phyloP scores from a whole-genome alignment of 2,113 vertebrate genomes.

The Hippocampus mohnikei region DNA sequence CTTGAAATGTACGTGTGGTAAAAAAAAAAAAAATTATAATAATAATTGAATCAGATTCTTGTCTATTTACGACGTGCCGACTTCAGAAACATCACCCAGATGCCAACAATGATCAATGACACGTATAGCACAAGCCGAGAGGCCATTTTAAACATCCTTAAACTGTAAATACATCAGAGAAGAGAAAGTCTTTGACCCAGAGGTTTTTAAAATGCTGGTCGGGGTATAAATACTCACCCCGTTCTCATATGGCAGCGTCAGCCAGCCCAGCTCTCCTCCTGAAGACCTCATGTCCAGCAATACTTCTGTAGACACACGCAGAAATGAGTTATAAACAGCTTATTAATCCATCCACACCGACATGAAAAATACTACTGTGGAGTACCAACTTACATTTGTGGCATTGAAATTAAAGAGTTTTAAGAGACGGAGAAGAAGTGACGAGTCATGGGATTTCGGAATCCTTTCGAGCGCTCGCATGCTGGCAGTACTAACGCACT shows the following conservation, averaged over 20 bases:
- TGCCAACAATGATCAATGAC: slow-evolving; percentile 20
- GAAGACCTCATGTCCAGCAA: slow-evolving; percentile 87
- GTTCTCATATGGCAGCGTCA: slow-evolving; percentile 83
- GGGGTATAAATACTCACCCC: slow-evolving; percentile 80
- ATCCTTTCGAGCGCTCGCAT: not conserved
- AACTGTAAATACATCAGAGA: not conserved
- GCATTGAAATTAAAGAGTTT: slow-evolving; percentile 4
- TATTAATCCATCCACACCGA: slow-evolving; percentile 1
- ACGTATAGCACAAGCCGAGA: not conserved
- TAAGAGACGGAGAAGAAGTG: not conserved
- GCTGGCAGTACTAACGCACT: not conserved
- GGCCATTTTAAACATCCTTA: slow-evolving; percentile 18
- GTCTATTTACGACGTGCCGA: not conserved
- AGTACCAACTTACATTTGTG: not conserved
- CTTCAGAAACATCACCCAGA: slow-evolving; percentile 37
- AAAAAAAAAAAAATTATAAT: too few species aligned
- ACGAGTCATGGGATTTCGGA: not conserved
- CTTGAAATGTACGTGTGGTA: too few species aligned
- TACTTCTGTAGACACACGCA: slow-evolving; percentile 74
- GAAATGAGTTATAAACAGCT: slow-evolving; percentile 3
- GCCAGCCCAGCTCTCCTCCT: slow-evolving; percentile 90
- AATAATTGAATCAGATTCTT: not conserved
- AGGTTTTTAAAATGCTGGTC: slow-evolving; percentile 50
- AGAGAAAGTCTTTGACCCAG: slow-evolving; percentile 28
- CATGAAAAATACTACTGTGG: slow-evolving; percentile 2